Evolutionary conservation across 35 echinoderm and acorn worm species (phyloP), one percentile per base, ranked within the genome.

Genomic region (Apostichopus californicus): DNA sequence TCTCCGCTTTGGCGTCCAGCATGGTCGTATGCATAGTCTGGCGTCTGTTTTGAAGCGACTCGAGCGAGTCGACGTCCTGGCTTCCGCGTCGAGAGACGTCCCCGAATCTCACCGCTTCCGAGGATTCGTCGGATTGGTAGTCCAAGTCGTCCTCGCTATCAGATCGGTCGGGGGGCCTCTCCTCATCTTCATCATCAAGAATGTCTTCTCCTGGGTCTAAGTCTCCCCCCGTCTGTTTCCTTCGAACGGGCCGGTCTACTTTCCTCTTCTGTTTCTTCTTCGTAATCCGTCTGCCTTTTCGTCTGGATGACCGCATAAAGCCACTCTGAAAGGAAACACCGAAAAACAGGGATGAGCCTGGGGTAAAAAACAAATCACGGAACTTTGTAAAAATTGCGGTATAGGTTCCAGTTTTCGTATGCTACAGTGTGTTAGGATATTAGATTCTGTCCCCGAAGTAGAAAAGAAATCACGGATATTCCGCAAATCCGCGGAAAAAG

Each of bases 21-120:
- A 96, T 93, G 22, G 56, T 56, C 4, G 20, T 11, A 61, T 93
- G 92, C 34, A 68, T 93, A 34, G 87, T 87, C 54, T 46, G 83
- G 56, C 58, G 57, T 15, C 61, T 70, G 21, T 34, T 14, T 59
- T 73, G 34, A 53, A 60, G 1, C 22, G 8, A 25, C 14, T 55
- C 18, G 3, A 52, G 1, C 4, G 0, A 18, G 17, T 59, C 8
- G n/a, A 85, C n/a, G 9, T 85, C 56, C 57, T 6, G 5, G 11
- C 6, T 60, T 5, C 58, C 54, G 63, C 13, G 34, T 5, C 23
- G 12, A 8, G 23, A 89, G 58, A 65, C 64, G 24, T 26, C n/a
- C 1, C 21, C 7, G 14, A 89, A 68, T 25, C 34, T 60, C 20
- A 68, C 28, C 64, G 9, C 8, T 6, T 12, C 72, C 61, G 63